Base-by-base conservation (phyloP, 53 echinoderm and acorn worm species). In the Holothuria leucospilota region DNA sequence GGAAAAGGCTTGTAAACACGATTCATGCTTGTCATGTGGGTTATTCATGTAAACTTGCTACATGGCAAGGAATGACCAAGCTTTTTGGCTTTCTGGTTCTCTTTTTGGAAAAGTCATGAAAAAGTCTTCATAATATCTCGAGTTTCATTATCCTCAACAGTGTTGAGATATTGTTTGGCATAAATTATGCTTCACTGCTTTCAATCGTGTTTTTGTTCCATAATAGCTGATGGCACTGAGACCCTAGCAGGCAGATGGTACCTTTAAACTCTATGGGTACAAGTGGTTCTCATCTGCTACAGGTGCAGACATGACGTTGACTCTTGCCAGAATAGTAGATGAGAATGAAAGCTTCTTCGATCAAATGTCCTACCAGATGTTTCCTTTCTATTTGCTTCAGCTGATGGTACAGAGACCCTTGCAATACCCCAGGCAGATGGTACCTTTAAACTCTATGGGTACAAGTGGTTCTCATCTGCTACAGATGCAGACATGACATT, bases 211-310 rank as follows among this genome's bases (percentile, higher is more conserved):
- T 14, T 83, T 34, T 61, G 39, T 39, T 29, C 0, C 40, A 13
- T 62, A 87, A 6, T 60, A 96, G 96, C 81, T 69, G 89, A 86
- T 82, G 96, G 96, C 6, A 96, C 96, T 40, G 96, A 96, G 71
- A 96, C 96, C 11, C 78, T 94, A 38, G 96, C 96, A 96, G 58
- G 26, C 46, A 18, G 96, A 94, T 91, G 94, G 94, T 25, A 77
- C 96, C 6, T 96, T 72, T 89, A 90, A 82, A 67, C 87, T 96
- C 20, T 88, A 92, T 85, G 96, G 96, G 60, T 94, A 89, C 81
- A 96, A 96, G 69, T 96, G 96, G 96, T 96, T 96, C 59, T 96
- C 96, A 20, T 96, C 96, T 13, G 96, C 96, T 2, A 94, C 94
- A 27, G 96, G 94, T 81, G 78, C 92, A 49, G 94, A 96, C 67